Evolutionary conservation across 2,797 vertebrate genomes (phyloP), one percentile per base, ranked within the genome.

Genomic region (Xenops minutus): DNA sequence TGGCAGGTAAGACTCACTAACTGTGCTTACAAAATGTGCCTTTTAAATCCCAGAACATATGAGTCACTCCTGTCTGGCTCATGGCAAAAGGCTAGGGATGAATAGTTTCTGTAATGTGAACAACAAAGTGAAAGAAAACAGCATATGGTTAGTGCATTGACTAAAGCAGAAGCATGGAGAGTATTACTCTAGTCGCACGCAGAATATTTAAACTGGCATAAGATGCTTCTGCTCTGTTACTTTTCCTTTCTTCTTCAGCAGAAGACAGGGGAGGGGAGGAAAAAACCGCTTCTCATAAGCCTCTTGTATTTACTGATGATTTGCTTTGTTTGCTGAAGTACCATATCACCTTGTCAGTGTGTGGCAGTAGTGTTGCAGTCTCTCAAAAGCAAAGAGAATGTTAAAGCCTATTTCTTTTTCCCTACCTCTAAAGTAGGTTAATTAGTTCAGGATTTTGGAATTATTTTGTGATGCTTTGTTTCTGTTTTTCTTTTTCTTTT

Each of bases 61-160:
- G 88, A 96, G 77, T 97, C 94, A 94, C 12, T 93, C 18, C 62
- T 87, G 52, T 74, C 81, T 91, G 88, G 56, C 56, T 95, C 49
- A 58, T 58, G 74, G 49, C 41, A 83, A 82, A 79, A 95, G 56
- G 19, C 59, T 91, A 22, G 52, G n/a, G 30, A 82, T 49, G 21
- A 89, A 80, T 36, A 74, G 55, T 76, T 92, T 77, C 79, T 80
- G 64, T 93, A 91, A 77, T 9, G 22, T 2, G 1, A 74, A 67
- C 87, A 92, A 23, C 32, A 62, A 59, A 86, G 64, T 30, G 24
- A 85, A 39, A 77, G 16, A 76, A 93, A 91, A 73, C 43, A 82
- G 39, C 17, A 34, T 71, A 49, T 36, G 37, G 8, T 71, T 86
- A 67, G 13, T 39, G 23, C 18, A 46, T 32, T 66, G 30, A 59